These are phyloP conservation scores for Dynastes hyllus DNA, from an alignment of 2,888 invertebrate species.

Conservation along the genomic window DNA sequence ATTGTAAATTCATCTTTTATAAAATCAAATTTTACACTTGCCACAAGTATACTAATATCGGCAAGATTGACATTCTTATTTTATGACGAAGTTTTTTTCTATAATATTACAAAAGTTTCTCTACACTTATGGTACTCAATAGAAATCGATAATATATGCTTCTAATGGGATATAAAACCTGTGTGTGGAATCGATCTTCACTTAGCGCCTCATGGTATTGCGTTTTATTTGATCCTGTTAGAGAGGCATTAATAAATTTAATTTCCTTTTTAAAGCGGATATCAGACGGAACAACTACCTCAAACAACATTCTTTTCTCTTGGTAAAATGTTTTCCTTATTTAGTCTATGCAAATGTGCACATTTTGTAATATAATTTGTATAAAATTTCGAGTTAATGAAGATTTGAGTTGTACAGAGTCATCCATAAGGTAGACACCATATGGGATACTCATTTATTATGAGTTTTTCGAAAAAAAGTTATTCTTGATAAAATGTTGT, in stretches of 20 bases:
- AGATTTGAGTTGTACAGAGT: too few species aligned
- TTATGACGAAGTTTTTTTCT: too few species aligned
- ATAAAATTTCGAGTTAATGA: too few species aligned
- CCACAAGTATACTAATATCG: too few species aligned
- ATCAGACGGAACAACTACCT: slow-evolving; percentile 6
- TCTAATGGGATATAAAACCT: not conserved
- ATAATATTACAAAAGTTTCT: too few species aligned
- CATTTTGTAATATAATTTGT: not conserved
- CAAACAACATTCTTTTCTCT: slow-evolving; percentile 2
- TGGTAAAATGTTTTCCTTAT: not conserved
- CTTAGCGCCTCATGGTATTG: not conserved
- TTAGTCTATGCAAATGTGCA: not conserved
- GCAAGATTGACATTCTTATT: too few species aligned
- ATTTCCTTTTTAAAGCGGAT: slow-evolving; percentile 18
- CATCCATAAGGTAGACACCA: too few species aligned
- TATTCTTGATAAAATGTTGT: too few species aligned
- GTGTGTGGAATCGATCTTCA: not conserved
- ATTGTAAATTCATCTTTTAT: too few species aligned
- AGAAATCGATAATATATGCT: slow-evolving; percentile 12
- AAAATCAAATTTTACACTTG: too few species aligned
- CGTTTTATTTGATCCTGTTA: not conserved
- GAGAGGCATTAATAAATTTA: not conserved
- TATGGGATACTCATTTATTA: too few species aligned
- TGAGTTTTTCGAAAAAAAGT: too few species aligned
- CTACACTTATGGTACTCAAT: not conserved